Percentiles rank a stretch among this genome's conserved stretches.
Conservation (phyloP, 1,140 invertebrate genomes). For the Lepeophtheirus salmonis region DNA sequence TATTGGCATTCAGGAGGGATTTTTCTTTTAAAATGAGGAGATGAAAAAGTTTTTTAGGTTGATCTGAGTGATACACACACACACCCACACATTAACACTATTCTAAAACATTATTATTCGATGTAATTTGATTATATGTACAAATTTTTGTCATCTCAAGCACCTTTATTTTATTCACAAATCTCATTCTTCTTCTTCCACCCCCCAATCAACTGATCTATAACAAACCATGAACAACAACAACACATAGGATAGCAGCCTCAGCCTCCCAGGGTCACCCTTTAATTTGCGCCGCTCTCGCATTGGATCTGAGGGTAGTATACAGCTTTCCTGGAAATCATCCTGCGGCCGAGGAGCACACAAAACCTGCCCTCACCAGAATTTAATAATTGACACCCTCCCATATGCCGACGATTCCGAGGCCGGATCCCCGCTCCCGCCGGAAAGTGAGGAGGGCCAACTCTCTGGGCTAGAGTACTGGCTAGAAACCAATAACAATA, state of each 20-base stretch:
- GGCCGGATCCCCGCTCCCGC: not conserved
- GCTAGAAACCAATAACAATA: not conserved
- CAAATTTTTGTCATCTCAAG: too few relatives aligned
- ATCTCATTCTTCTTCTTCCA: too few relatives aligned
- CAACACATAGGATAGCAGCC: not conserved
- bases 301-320: not conserved
- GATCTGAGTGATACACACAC: too few relatives aligned
- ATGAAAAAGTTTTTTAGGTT: too few relatives aligned
- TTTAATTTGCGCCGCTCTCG: not conserved
- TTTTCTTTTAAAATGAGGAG: too few relatives aligned
- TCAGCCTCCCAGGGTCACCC: not conserved
- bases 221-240: too few relatives aligned
- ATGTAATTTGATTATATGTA: too few relatives aligned
- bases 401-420: not conserved
- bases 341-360: not conserved
- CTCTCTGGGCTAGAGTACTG: not conserved
- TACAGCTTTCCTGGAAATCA: not conserved
- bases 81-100: too few relatives aligned
- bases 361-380: not conserved
- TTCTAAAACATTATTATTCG: too few relatives aligned
- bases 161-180: too few relatives aligned
- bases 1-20: too few relatives aligned
- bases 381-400: not conserved
- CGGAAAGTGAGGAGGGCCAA: not conserved
- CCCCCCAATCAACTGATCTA: too few relatives aligned